Conservation (phyloP, 2,888 invertebrate species). For the Chymomyza fuscimana region DNA sequence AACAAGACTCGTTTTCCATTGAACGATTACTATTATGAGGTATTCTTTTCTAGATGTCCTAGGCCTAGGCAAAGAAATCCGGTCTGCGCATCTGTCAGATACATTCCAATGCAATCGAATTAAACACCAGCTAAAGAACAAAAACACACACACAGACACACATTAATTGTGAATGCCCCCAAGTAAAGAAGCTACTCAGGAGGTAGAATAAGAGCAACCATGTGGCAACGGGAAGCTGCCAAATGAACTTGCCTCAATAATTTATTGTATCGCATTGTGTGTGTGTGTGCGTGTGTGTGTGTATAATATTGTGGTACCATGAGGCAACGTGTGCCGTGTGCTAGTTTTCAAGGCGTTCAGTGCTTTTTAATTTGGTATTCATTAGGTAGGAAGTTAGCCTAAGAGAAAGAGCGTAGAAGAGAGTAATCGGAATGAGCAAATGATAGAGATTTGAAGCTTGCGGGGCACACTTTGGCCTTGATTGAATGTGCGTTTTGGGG, state of each 20-base stretch:
- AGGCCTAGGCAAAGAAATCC: neutral
- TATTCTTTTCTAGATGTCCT: no score
- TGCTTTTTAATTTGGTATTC: conserved; percentile 64
- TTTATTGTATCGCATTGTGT: conserved; percentile 54
- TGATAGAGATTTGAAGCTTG: neutral
- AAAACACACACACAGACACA: neutral
- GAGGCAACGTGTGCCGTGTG: conserved; percentile 22
- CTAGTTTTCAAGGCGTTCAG: conserved; percentile 15
- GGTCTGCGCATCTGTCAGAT: neutral
- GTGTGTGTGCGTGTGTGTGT: no score
- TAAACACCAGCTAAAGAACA: conserved; percentile 38
- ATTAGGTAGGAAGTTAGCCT: conserved; percentile 46
- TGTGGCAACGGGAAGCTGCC: conserved; percentile 13
- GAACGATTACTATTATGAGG: no score
- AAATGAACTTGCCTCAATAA: conserved; percentile 46
- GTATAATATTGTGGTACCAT: neutral
- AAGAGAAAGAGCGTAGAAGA: neutral
- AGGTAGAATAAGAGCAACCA: neutral
- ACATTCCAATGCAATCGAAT: conserved; percentile 48
- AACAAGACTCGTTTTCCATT: no score
- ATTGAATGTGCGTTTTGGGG: conserved; percentile 9
- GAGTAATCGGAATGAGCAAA: neutral
- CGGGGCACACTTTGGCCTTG: conserved; percentile 4
- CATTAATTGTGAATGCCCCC: conserved; percentile 7
- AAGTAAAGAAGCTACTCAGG: conserved; percentile 8